A percentile compares a stretch with the other conserved stretches of the same genome.
These are phyloP conservation scores for Alectura lathami DNA, from an alignment of 2,113 vertebrate genomes.

Conservation along the genomic window DNA sequence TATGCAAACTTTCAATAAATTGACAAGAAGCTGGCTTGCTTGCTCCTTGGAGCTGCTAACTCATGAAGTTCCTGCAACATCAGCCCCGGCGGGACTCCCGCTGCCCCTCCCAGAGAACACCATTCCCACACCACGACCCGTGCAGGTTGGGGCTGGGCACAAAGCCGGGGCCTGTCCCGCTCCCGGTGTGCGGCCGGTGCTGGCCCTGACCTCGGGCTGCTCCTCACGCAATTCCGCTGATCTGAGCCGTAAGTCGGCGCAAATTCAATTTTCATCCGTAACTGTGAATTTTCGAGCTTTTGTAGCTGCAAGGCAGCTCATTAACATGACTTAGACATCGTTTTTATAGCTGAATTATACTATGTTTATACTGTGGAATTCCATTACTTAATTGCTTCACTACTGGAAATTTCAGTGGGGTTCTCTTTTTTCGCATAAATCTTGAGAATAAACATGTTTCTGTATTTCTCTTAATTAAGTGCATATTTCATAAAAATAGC, in stretches of 20 bases:
- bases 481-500: constrained; percentile 55
- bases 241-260: neutral
- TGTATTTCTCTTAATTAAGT: constrained; percentile 64
- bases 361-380: constrained; percentile 60
- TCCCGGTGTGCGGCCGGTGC: neutral
- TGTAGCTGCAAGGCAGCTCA: constrained; percentile 64
- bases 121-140: no score
- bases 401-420: constrained; percentile 72
- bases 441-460: constrained; percentile 50
- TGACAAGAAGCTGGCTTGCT: neutral
- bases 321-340: constrained; percentile 68
- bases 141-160: no score
- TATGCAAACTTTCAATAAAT: neutral
- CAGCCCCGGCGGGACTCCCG: neutral
- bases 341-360: constrained; percentile 54
- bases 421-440: constrained; percentile 65
- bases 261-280: constrained; percentile 33
- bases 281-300: constrained; percentile 41
- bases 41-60: neutral
- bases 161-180: no score
- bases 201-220: neutral
- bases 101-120: neutral
- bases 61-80: neutral
- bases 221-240: neutral
- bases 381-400: constrained; percentile 71